A percentile compares a stretch with the other conserved stretches of the same genome.
phyloP scores from a whole-genome alignment of 53 echinoderm and acorn worm genomes.

The Hippasteria phrygiana region DNA sequence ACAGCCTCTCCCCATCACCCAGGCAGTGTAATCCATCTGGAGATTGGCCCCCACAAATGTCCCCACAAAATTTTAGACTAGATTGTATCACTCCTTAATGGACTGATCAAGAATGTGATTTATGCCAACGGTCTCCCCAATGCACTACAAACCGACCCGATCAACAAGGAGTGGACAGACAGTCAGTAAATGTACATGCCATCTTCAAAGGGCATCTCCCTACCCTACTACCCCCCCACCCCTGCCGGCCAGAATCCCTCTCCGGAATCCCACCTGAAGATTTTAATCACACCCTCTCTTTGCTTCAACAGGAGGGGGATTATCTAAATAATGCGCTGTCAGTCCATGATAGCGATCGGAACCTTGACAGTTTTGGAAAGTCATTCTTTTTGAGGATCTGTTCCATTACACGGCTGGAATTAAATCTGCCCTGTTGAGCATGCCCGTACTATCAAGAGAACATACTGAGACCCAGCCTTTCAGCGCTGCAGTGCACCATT shows the following conservation, averaged over 20 bases:
- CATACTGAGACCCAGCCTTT: constrained; percentile 22
- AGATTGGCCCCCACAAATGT: not conserved
- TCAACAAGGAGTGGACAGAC: not conserved
- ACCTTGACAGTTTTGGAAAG: constrained; percentile 33
- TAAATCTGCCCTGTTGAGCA: constrained; percentile 64
- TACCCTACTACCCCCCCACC: no score
- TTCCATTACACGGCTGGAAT: constrained; percentile 33
- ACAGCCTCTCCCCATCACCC: not conserved
- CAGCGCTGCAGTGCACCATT: not conserved
- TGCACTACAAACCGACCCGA: not conserved
- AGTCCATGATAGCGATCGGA: constrained; percentile 33
- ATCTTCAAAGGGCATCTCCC: not conserved
- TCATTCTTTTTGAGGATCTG: constrained; percentile 3
- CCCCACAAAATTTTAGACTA: constrained; percentile 1
- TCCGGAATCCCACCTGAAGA: not conserved
- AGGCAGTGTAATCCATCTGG: not conserved
- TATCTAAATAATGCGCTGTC: constrained; percentile 31
- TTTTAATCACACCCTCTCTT: constrained; percentile 9
- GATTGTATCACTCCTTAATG: constrained; percentile 52
- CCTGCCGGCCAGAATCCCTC: not conserved
- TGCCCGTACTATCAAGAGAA: constrained; percentile 18
- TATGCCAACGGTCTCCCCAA: not conserved
- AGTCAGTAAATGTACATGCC: constrained; percentile 3
- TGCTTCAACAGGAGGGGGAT: not conserved
- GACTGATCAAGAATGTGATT: constrained; percentile 23